These are phyloP conservation scores for Opisthograptis luteolata DNA, from an alignment of 2,888 invertebrate species.

Conservation along the genomic window DNA sequence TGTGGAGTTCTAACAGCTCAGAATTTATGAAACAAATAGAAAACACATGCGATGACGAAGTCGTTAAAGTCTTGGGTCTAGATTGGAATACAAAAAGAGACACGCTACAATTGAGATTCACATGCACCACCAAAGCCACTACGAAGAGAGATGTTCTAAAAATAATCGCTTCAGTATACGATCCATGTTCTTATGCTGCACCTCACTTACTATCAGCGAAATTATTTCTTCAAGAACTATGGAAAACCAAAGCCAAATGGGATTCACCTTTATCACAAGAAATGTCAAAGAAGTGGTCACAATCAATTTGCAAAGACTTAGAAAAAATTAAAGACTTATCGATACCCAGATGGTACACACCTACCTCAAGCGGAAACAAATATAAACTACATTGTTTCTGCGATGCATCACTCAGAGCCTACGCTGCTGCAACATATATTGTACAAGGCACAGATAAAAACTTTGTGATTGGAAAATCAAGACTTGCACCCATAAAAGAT, in stretches of 20 bases:
- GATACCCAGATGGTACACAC: neutral
- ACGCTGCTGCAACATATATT: constrained; percentile 20
- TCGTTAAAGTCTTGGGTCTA: neutral
- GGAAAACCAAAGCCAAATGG: constrained; percentile 27
- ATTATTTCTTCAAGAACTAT: constrained; percentile 26
- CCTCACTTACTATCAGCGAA: constrained; percentile 28
- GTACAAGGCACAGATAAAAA: neutral
- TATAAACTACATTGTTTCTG: constrained; percentile 14
- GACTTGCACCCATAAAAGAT: constrained; percentile 11
- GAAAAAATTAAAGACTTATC: neutral
- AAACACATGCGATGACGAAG: neutral
- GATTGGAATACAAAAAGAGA: neutral
- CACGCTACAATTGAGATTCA: neutral
- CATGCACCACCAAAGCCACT: neutral
- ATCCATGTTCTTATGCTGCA: constrained; percentile 25
- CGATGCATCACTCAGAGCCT: constrained; percentile 12
- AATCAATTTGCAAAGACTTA: neutral
- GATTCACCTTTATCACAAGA: constrained; percentile 20
- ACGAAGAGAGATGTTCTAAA: constrained; percentile 27
- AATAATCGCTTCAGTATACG: constrained; percentile 28
- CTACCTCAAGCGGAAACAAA: neutral
- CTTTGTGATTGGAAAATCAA: constrained; percentile 14
- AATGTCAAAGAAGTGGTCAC: neutral
- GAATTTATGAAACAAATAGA: neutral
- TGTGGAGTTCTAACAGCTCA: constrained; percentile 3